These are phyloP conservation scores for Pantherophis alleghaniensis DNA, from an alignment of 2,797 vertebrate genomes.

Conservation along the genomic window DNA sequence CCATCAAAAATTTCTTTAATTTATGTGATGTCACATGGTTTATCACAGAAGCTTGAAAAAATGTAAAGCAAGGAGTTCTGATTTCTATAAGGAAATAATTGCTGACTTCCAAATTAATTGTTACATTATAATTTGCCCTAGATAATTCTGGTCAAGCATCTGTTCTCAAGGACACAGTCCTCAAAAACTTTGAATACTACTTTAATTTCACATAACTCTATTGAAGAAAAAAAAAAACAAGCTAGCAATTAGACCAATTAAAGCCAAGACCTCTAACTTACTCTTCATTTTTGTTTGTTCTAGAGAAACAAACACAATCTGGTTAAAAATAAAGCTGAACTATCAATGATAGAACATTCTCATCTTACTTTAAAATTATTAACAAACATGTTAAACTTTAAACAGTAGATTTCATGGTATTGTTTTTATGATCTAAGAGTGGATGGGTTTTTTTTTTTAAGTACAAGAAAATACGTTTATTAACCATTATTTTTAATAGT, in stretches of 20 bases:
- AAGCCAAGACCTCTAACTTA: constrained; percentile 28
- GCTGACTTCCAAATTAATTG: background rate
- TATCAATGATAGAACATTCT: constrained; percentile 25
- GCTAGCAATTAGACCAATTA: constrained; percentile 30
- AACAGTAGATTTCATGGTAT: constrained; percentile 39
- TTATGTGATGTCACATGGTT: constrained; percentile 41
- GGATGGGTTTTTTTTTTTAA: constrained; percentile 31
- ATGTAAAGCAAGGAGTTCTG: background rate
- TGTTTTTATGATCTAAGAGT: constrained; percentile 42
- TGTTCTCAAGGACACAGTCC: constrained; percentile 34
- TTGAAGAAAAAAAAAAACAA: constrained; percentile 25
- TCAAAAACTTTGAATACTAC: background rate
- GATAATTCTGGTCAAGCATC: constrained; percentile 38
- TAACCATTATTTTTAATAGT: constrained; percentile 58
- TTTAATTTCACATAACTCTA: background rate
- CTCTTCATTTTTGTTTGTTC: constrained; percentile 53
- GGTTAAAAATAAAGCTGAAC: constrained; percentile 55
- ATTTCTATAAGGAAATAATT: background rate
- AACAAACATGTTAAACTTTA: constrained; percentile 34
- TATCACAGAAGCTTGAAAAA: constrained; percentile 61
- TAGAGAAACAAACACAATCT: constrained; percentile 46
- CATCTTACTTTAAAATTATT: constrained; percentile 28
- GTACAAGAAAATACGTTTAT: constrained; percentile 51
- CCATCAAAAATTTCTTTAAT: constrained; percentile 46
- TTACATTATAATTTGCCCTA: constrained; percentile 35